Base-by-base conservation (phyloP, 2,797 vertebrate genomes). In the Lindbergichthys nudifrons region DNA sequence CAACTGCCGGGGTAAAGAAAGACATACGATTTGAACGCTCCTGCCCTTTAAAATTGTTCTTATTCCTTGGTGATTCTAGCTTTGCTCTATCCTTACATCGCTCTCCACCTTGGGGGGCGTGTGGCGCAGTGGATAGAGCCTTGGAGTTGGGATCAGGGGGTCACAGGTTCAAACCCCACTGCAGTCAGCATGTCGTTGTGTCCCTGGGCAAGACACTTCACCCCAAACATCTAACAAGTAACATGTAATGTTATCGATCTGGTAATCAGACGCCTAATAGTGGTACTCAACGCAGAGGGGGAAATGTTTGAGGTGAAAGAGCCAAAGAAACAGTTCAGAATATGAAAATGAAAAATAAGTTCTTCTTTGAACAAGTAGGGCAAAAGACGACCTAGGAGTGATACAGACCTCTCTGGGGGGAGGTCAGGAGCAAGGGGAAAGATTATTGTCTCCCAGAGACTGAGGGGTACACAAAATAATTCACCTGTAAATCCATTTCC, bases 401-500 rank as follows among this genome's bases (percentile, higher is more conserved):
- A 65, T 52, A 64, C 39, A 11, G 59, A 52, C 15, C 36, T 69
- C 51, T 73, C 51, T 48, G 73, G 32, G 45, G 43, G 47, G 63
- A 74, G 43, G 47, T 36, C 63, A 32, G 45, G 46, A 58, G 30
- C 7, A 32, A 32, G 56, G 59, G 21, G 19, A n/a, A 60, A 62
- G 85, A 77, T 88, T 88, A 90, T 90, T 81, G 83, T 90, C 88
- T 89, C 70, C 62, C 67, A 9, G 50, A 90, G 81, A 82, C 74
- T 82, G 70, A 86, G 74, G 81, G 74, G 45, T 56, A 60, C 85
- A 63, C 47, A 46, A 66, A 92, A 93, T 94, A 92, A 94, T 92
- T 93, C 90, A 92, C 90, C 88, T 75, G 84, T 84, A 93, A 94
- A 94, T 94, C 93, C 92, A 94, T 95, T 94, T 94, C 84, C 83